phyloP scores from a whole-genome alignment of 2,888 invertebrate species.

The Prostheceraeus crozeri region DNA sequence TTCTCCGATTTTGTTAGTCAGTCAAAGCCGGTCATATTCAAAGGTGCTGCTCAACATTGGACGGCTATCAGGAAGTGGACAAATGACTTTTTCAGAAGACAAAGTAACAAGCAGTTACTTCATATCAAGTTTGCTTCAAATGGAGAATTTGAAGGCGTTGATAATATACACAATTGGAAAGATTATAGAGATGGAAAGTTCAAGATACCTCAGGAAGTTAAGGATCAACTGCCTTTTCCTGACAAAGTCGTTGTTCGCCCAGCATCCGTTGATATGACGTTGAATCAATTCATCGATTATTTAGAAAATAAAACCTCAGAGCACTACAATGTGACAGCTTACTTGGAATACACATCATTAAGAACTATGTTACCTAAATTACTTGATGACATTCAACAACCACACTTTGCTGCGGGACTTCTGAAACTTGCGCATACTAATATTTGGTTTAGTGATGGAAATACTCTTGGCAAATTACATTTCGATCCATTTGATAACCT shows the following conservation, averaged over 20 bases:
- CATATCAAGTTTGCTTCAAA: slow-evolving; percentile 50
- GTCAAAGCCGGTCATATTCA: slow-evolving; percentile 51
- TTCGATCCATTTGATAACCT: slow-evolving; percentile 55
- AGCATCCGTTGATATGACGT: slow-evolving; percentile 47
- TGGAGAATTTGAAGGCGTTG: slow-evolving; percentile 53
- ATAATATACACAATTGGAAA: slow-evolving; percentile 47
- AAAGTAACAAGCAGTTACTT: slow-evolving; percentile 45
- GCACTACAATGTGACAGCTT: slow-evolving; percentile 48
- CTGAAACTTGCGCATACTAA: slow-evolving; percentile 46
- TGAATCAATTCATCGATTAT: slow-evolving; percentile 49
- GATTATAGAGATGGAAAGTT: slow-evolving; percentile 43
- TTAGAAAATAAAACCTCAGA: slow-evolving; percentile 44
- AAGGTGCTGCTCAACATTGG: slow-evolving; percentile 46
- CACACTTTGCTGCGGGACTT: slow-evolving; percentile 45
- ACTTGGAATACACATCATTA: slow-evolving; percentile 54
- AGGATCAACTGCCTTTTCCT: slow-evolving; percentile 45
- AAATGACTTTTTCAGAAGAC: slow-evolving; percentile 44
- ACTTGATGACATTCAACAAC: slow-evolving; percentile 46
- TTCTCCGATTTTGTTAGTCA: slow-evolving; percentile 47
- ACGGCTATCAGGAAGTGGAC: slow-evolving; percentile 49
- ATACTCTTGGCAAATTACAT: slow-evolving; percentile 54
- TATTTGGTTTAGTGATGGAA: slow-evolving; percentile 56
- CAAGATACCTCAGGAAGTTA: slow-evolving; percentile 46
- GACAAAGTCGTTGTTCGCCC: slow-evolving; percentile 54
- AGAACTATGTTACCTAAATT: slow-evolving; percentile 47